These are phyloP conservation scores for Phania funesta DNA, from an alignment of 2,888 invertebrate genomes.

Conservation along the genomic window DNA sequence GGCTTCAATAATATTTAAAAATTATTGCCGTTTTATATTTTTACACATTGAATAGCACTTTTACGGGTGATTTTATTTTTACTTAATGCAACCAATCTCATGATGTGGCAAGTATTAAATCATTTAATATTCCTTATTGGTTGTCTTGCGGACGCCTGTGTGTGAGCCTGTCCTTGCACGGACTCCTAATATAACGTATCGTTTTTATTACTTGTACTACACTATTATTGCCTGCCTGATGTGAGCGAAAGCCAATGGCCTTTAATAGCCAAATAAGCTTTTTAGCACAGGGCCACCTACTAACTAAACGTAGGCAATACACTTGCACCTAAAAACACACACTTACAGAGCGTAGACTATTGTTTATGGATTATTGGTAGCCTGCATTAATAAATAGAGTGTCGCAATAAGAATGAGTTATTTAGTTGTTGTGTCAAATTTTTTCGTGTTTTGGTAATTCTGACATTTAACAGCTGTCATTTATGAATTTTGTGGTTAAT, in stretches of 20 bases:
- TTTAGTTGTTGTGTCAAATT: too few species aligned
- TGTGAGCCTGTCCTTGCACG: background rate
- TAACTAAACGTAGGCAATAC: constrained; percentile 19
- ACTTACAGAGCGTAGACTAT: background rate
- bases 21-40: too few species aligned
- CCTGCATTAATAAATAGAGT: constrained; percentile 27
- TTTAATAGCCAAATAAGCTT: constrained; percentile 47
- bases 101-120: constrained; percentile 52
- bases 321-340: background rate
- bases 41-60: background rate
- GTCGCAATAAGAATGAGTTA: too few species aligned
- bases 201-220: constrained; percentile 21
- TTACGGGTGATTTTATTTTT: background rate
- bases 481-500: too few species aligned
- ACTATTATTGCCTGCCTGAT: background rate
- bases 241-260: constrained; percentile 43
- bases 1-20: too few species aligned
- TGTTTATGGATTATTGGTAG: constrained; percentile 50
- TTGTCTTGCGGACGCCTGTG: background rate
- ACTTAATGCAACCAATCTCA: background rate
- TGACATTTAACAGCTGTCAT: too few species aligned
- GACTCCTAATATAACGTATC: constrained; percentile 23
- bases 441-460: too few species aligned
- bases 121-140: constrained; percentile 46
- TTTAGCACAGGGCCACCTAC: constrained; percentile 43